Evolutionary conservation across 2,113 vertebrate genomes (phyloP).

Genomic region (Ceuthmochares aereus): DNA sequence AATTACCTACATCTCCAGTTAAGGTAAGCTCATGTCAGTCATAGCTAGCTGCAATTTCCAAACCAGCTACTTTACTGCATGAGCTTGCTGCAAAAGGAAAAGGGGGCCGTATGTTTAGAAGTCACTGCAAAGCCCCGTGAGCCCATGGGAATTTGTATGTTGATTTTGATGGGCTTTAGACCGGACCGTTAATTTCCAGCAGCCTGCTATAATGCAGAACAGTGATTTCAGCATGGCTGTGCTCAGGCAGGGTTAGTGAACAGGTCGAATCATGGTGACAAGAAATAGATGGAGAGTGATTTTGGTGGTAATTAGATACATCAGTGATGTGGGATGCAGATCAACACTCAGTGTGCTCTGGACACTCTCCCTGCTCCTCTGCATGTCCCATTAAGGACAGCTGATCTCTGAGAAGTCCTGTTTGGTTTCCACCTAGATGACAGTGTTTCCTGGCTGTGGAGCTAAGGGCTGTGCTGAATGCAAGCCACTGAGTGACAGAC

Average conservation of each 20-base stretch:
- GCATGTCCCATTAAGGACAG: neutral
- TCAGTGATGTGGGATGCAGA: neutral
- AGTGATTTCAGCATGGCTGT: neutral
- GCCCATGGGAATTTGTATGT: neutral
- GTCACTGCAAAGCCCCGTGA: neutral
- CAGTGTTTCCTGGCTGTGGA: neutral
- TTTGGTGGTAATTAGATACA: neutral
- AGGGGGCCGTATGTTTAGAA: neutral
- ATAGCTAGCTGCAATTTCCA: neutral
- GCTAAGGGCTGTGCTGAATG: neutral
- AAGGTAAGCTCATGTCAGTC: neutral
- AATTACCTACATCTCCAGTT: neutral
- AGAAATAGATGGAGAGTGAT: neutral
- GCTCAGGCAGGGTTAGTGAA: neutral
- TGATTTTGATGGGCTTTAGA: neutral
- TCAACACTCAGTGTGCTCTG: neutral
- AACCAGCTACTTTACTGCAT: neutral
- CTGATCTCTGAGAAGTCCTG: neutral
- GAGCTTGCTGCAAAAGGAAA: neutral
- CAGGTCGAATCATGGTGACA: neutral
- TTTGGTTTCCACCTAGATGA: neutral
- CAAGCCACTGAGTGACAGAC: neutral
- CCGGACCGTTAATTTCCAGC: rapidly evolving
- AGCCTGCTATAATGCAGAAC: neutral
- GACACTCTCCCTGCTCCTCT: neutral